These are phyloP conservation scores for Lycia hirtaria DNA, from an alignment of 2,888 invertebrate genomes.

Conservation along the genomic window DNA sequence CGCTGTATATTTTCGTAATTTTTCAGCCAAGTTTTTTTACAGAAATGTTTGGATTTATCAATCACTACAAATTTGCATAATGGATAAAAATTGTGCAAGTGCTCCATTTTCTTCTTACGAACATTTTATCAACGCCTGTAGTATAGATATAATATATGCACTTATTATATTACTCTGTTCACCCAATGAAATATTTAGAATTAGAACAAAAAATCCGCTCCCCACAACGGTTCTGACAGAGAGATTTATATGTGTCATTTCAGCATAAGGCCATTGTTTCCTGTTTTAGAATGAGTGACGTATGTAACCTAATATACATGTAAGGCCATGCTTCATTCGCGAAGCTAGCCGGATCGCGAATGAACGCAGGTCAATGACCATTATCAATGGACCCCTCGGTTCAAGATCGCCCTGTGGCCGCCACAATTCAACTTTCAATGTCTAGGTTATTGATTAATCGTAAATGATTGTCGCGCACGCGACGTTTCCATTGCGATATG, in stretches of 20 bases:
- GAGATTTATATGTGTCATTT: not conserved
- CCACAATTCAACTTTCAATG: slow-evolving; percentile 37
- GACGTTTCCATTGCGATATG: not conserved
- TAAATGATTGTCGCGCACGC: slow-evolving; percentile 7
- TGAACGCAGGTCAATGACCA: not conserved
- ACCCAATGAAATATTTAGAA: no score
- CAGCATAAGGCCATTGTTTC: not conserved
- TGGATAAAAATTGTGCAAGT: no score
- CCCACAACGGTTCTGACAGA: not conserved
- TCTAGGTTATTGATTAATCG: slow-evolving; percentile 29
- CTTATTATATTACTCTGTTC: no score
- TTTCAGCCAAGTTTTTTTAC: no score
- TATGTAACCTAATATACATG: no score
- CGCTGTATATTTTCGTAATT: no score
- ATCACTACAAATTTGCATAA: no score
- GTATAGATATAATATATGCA: no score
- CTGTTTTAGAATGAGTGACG: slow-evolving; percentile 7
- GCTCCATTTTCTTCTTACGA: no score
- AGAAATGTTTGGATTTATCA: no score
- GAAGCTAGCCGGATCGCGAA: slow-evolving; percentile 21
- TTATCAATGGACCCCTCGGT: slow-evolving; percentile 10
- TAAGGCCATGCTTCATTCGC: slow-evolving; percentile 1
- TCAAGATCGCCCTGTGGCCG: slow-evolving; percentile 35
- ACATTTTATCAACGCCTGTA: no score
- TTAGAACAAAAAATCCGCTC: no score